A percentile compares a stretch with the other conserved stretches of the same genome.
Conservation (phyloP, 2,888 invertebrate species). For the Cetonia aurata region DNA sequence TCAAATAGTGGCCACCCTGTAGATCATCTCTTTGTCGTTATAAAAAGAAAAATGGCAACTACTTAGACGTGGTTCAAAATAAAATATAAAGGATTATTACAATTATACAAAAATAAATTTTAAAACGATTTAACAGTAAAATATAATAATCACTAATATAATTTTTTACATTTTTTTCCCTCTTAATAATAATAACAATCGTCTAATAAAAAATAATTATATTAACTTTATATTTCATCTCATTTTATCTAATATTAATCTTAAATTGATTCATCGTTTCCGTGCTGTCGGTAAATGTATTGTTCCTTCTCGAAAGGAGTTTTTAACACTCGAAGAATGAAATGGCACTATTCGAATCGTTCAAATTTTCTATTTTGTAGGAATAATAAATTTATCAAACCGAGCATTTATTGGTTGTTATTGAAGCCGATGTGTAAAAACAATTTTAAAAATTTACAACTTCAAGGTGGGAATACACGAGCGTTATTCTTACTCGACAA, state of each 20-base stretch:
- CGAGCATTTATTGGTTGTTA: too few relatives aligned
- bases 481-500: background rate
- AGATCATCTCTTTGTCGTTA: conserved; percentile 30
- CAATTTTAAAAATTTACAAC: conserved; percentile 26
- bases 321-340: background rate
- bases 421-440: background rate
- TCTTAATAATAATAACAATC: conserved; percentile 13
- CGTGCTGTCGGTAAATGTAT: conserved; percentile 14
- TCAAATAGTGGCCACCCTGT: too few relatives aligned
- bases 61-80: background rate
- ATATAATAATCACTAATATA: conserved; percentile 23
- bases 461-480: background rate
- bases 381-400: conserved; percentile 3
- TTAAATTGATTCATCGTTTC: background rate
- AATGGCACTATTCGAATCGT: background rate
- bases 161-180: conserved; percentile 12
- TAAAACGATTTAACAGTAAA: conserved; percentile 33
- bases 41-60: conserved; percentile 39
- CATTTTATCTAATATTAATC: conserved; percentile 1
- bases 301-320: background rate
- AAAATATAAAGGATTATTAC: conserved; percentile 42
- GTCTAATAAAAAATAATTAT: conserved; percentile 19
- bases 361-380: background rate
- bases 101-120: conserved; percentile 46
- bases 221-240: background rate